Evolutionary conservation across 2,888 invertebrate genomes (phyloP).

Genomic region (Microdon myrmicae): DNA sequence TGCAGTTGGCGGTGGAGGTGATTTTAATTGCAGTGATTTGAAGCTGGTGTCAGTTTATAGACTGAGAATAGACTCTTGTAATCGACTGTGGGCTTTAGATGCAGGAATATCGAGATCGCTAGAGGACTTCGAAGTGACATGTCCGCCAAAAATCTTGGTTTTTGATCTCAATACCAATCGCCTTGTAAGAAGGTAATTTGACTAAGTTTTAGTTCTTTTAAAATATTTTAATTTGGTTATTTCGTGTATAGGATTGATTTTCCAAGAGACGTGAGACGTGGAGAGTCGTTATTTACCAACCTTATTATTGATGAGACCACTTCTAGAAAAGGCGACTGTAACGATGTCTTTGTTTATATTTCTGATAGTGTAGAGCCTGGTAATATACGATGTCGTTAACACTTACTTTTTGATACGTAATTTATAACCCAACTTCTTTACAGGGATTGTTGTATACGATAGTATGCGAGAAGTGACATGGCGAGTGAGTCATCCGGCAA

Average conservation of each 20-base stretch:
- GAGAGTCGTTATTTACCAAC: slow-evolving; percentile 81
- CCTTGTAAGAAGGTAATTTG: slow-evolving; percentile 69
- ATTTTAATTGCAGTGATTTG: slow-evolving; percentile 80
- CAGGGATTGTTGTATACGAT: slow-evolving; percentile 69
- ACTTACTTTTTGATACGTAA: neutral
- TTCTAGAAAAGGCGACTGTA: slow-evolving; percentile 74
- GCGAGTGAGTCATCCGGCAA: slow-evolving; percentile 82
- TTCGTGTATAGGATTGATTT: slow-evolving; percentile 74
- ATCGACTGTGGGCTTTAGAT: slow-evolving; percentile 84
- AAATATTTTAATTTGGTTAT: neutral
- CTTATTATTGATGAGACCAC: slow-evolving; percentile 80
- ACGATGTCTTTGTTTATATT: slow-evolving; percentile 82
- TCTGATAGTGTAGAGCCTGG: slow-evolving; percentile 85
- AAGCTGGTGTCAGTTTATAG: slow-evolving; percentile 84
- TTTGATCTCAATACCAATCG: slow-evolving; percentile 81
- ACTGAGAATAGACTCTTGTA: slow-evolving; percentile 80
- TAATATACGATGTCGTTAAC: too few species aligned
- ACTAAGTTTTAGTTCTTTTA: slow-evolving; percentile 41
- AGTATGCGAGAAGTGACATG: slow-evolving; percentile 80
- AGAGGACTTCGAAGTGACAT: slow-evolving; percentile 73
- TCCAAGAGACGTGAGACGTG: slow-evolving; percentile 78
- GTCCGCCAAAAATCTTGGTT: slow-evolving; percentile 83
- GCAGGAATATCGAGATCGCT: slow-evolving; percentile 72
- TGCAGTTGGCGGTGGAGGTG: slow-evolving; percentile 76
- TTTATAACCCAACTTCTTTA: slow-evolving; percentile 5